Conservation (phyloP, 2,113 vertebrate species). For the Martes martes region DNA sequence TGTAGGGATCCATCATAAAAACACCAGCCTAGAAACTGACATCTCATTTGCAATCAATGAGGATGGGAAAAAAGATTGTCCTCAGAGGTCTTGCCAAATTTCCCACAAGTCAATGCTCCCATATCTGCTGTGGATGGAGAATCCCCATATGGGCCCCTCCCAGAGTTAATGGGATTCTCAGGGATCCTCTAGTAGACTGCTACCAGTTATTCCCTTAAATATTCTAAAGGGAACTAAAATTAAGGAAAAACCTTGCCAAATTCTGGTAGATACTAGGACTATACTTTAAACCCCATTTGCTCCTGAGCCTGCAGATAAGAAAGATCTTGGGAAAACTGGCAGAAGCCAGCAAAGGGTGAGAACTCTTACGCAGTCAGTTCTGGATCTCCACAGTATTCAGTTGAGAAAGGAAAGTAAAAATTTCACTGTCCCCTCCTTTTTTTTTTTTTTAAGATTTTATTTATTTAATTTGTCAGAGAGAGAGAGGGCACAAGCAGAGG, state of each 20-base stretch:
- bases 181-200: background rate
- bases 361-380: background rate
- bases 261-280: background rate
- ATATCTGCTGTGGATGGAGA: background rate
- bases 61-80: background rate
- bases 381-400: background rate
- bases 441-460: background rate
- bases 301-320: background rate
- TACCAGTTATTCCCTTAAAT: background rate
- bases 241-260: background rate
- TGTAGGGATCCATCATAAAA: background rate
- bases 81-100: background rate
- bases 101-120: background rate
- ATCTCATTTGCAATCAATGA: background rate
- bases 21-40: background rate
- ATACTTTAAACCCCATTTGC: background rate
- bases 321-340: background rate
- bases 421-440: background rate
- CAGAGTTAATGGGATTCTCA: background rate
- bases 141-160: background rate
- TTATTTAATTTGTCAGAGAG: background rate
- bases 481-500: background rate
- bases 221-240: background rate
- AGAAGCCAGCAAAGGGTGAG: background rate
- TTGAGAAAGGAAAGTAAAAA: background rate